Percentiles rank a stretch among this genome's conserved stretches.
Conservation (phyloP, 2,797 vertebrate species). For the Streptopelia turtur region DNA sequence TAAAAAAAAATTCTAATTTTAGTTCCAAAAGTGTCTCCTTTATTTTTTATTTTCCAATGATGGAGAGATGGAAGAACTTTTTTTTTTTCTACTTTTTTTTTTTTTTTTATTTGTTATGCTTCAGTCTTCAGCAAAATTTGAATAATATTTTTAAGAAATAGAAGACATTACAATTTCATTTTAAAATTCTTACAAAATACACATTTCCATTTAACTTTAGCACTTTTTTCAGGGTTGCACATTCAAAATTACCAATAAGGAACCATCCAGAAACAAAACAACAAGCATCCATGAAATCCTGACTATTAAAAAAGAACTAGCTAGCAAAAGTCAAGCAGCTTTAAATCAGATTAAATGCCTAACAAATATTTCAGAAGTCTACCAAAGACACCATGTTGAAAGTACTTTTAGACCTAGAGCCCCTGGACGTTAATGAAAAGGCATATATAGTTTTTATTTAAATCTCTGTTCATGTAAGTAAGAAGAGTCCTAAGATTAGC, state of each 20-base stretch:
- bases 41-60: background rate
- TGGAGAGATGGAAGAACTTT: background rate
- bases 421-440: background rate
- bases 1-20: background rate
- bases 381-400: background rate
- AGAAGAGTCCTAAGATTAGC: background rate
- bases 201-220: background rate
- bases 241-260: background rate
- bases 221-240: background rate
- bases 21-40: background rate
- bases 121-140: background rate
- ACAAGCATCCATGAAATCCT: background rate
- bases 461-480: background rate
- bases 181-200: background rate
- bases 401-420: background rate
- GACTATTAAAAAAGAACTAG: background rate
- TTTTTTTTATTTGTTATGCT: background rate
- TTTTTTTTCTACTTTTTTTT: background rate
- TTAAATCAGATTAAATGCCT: background rate
- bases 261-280: background rate
- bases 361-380: background rate
- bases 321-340: background rate
- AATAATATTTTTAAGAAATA: background rate
- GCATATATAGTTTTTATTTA: background rate
- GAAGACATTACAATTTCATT: background rate